Conservation (phyloP, 2,797 vertebrate species). For the Emydoidea blandingii region DNA sequence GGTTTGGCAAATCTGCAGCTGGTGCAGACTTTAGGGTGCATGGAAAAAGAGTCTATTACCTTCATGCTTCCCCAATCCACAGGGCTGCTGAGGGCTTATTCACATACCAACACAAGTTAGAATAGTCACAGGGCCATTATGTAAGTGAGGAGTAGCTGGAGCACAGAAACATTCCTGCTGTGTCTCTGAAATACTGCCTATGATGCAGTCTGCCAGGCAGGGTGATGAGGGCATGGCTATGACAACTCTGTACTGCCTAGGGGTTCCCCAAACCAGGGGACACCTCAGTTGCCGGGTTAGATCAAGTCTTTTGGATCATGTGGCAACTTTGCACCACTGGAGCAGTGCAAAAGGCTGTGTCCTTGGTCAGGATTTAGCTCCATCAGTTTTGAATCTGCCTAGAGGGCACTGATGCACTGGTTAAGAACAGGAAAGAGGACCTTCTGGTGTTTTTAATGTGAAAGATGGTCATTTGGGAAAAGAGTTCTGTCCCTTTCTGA, state of each 20-base stretch:
- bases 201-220: not conserved
- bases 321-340: not conserved
- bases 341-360: not conserved
- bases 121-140: not conserved
- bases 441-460: rapidly evolving
- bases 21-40: no score
- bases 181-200: not conserved
- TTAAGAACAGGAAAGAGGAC: rapidly evolving
- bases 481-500: not conserved
- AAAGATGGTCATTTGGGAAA: rapidly evolving
- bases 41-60: not conserved
- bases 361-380: not conserved
- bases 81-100: not conserved
- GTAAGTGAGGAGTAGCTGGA: not conserved
- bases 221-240: not conserved
- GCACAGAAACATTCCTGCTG: not conserved
- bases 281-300: rapidly evolving
- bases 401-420: not conserved
- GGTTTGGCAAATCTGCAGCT: no score
- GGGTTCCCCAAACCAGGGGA: rapidly evolving
- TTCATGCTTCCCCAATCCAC: not conserved
- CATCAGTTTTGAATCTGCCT: not conserved
- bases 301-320: no score
- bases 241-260: not conserved
- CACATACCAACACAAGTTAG: not conserved